Conservation (phyloP, 2,113 vertebrate species). For the Dromas ardeola region DNA sequence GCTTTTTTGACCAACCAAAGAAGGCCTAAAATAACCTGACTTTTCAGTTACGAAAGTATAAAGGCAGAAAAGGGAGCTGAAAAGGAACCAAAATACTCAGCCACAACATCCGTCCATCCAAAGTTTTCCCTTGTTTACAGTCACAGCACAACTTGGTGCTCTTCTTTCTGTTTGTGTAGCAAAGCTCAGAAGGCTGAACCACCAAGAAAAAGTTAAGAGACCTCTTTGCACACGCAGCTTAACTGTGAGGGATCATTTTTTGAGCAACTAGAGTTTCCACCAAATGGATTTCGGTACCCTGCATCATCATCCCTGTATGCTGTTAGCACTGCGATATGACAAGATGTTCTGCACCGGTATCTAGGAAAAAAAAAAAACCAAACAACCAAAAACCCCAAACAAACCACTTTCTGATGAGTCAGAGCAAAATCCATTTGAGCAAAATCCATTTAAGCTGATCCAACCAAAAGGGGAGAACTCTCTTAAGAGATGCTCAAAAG, state of each 20-base stretch:
- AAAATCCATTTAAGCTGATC: neutral
- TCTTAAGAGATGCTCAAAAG: neutral
- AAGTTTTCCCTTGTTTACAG: too few species aligned
- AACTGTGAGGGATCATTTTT: rapidly evolving
- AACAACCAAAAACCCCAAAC: neutral
- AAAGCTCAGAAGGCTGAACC: neutral
- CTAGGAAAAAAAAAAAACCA: neutral
- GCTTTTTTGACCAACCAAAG: rapidly evolving
- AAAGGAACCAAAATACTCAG: neutral
- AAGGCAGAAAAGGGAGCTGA: neutral
- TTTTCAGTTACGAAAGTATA: neutral
- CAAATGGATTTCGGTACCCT: rapidly evolving
- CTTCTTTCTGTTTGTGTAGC: rapidly evolving
- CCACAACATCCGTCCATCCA: rapidly evolving
- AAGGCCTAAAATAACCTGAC: rapidly evolving
- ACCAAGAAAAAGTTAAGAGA: neutral
- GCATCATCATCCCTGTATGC: rapidly evolving
- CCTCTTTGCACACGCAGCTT: neutral
- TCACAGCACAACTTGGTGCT: neutral
- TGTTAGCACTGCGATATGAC: rapidly evolving
- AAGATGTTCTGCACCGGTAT: rapidly evolving
- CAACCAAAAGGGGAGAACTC: neutral
- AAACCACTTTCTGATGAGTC: neutral
- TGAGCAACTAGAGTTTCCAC: too few species aligned
- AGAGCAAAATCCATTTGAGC: neutral